Evolutionary conservation across 2,888 invertebrate species (phyloP).

Genomic region (Cheilosia impressa): DNA sequence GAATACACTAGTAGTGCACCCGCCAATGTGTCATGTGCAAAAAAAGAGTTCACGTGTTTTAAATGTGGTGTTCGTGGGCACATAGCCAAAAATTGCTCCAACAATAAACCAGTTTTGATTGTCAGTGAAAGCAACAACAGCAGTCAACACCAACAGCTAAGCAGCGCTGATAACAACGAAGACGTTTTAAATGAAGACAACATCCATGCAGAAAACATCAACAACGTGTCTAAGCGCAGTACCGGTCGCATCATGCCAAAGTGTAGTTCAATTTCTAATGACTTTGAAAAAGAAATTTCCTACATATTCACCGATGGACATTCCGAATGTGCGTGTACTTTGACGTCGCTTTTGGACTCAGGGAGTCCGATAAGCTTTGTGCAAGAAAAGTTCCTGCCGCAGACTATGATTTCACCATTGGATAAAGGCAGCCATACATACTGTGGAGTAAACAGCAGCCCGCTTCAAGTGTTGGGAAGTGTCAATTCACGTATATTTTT

Average conservation of each 20-base stretch:
- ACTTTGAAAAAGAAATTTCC: constrained; percentile 24
- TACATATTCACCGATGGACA: constrained; percentile 25
- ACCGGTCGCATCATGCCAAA: not conserved
- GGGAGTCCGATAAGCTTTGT: constrained; percentile 54
- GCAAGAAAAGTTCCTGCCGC: constrained; percentile 47
- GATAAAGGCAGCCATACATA: constrained; percentile 28
- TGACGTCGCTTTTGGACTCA: constrained; percentile 41
- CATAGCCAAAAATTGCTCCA: constrained; percentile 43
- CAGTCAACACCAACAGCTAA: constrained; percentile 3
- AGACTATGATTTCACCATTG: constrained; percentile 22
- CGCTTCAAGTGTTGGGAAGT: constrained; percentile 30
- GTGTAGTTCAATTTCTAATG: constrained; percentile 8
- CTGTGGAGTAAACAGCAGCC: constrained; percentile 56
- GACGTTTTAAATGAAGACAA: constrained; percentile 24
- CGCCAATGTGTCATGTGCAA: constrained; percentile 27
- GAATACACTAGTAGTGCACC: constrained; percentile 29
- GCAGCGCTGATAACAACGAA: constrained; percentile 21
- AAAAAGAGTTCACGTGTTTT: constrained; percentile 47
- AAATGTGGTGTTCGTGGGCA: constrained; percentile 52
- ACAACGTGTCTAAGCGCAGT: constrained; percentile 1
- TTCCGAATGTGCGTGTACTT: constrained; percentile 27
- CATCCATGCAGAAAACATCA: constrained; percentile 8
- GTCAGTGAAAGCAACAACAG: constrained; percentile 10
- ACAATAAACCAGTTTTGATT: constrained; percentile 38
- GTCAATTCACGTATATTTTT: constrained; percentile 24